Evolutionary conservation across 2,797 vertebrate species (phyloP).

Genomic region (Rhinichthys osculus): DNA sequence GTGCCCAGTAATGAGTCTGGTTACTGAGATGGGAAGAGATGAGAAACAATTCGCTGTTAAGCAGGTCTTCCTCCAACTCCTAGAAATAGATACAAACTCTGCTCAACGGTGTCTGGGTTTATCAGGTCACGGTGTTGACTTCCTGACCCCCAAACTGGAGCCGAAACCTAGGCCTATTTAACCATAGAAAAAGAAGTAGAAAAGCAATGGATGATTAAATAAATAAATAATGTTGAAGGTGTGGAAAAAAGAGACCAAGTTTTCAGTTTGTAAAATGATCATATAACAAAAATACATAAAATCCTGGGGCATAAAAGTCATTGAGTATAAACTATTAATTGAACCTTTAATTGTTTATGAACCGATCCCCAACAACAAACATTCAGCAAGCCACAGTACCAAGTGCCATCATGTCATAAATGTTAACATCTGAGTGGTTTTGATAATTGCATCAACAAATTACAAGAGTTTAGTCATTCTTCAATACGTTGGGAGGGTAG

Average conservation of each 20-base stretch:
- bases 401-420: constrained; percentile 19
- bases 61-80: constrained; percentile 3
- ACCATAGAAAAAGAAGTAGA: background rate
- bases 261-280: background rate
- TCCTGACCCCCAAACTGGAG: constrained; percentile 4
- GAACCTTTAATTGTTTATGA: background rate
- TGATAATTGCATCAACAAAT: constrained; percentile 61
- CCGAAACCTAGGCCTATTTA: background rate
- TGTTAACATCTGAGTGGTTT: constrained; percentile 46
- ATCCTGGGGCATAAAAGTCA: too few species aligned
- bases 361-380: background rate
- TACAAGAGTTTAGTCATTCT: constrained; percentile 54
- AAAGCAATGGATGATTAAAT: background rate
- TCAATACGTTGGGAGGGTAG: constrained; percentile 49
- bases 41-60: constrained; percentile 16
- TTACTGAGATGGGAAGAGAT: constrained; percentile 17
- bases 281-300: background rate
- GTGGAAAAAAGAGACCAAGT: background rate
- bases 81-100: constrained; percentile 9
- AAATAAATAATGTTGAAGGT: background rate
- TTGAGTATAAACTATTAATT: background rate
- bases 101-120: constrained; percentile 3
- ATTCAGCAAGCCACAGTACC: background rate
- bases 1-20: constrained; percentile 62
- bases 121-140: constrained; percentile 35